These are phyloP conservation scores for Plebejus anna DNA, from an alignment of 2,888 invertebrate genomes.

Conservation along the genomic window DNA sequence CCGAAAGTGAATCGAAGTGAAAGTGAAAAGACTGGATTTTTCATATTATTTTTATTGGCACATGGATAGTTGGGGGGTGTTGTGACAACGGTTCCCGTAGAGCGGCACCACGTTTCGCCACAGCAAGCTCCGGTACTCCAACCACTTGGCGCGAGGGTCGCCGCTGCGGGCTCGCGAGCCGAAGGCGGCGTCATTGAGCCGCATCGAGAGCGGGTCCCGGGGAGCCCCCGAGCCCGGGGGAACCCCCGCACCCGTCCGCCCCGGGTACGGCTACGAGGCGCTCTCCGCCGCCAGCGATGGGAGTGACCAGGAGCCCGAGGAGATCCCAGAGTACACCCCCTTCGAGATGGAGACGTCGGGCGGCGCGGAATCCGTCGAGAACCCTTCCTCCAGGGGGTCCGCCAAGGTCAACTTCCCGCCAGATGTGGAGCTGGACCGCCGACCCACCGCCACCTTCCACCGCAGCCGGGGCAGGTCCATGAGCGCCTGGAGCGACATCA, in stretches of 20 bases:
- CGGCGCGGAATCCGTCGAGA: slow-evolving; percentile 65
- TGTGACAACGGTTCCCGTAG: slow-evolving; percentile 10
- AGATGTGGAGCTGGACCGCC: slow-evolving; percentile 72
- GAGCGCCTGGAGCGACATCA: slow-evolving; percentile 94
- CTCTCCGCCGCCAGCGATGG: slow-evolving; percentile 74
- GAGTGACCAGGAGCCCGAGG: slow-evolving; percentile 68
- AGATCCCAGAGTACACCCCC: slow-evolving; percentile 65
- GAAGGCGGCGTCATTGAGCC: slow-evolving; percentile 71
- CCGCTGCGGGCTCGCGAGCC: slow-evolving; percentile 62
- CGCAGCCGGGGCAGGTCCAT: slow-evolving; percentile 85
- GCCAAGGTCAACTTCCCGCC: slow-evolving; percentile 85
- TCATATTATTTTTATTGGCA: slow-evolving; percentile 28
- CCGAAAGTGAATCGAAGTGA: slow-evolving; percentile 47
- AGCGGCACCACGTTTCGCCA: slow-evolving; percentile 73
- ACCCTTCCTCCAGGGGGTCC: slow-evolving; percentile 72
- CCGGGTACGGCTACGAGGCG: slow-evolving; percentile 73
- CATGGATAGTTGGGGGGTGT: slow-evolving; percentile 17
- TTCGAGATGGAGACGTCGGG: slow-evolving; percentile 72
- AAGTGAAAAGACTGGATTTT: slow-evolving; percentile 38
- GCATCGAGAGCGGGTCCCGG: slow-evolving; percentile 60
- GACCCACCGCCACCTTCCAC: slow-evolving; percentile 70
- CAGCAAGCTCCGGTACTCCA: slow-evolving; percentile 73
- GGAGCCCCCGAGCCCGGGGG: slow-evolving; percentile 58
- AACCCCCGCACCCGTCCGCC: slow-evolving; percentile 60
- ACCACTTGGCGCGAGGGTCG: slow-evolving; percentile 61